Conservation (phyloP, 2,888 invertebrate species). For the Oxystoma pomonae region DNA sequence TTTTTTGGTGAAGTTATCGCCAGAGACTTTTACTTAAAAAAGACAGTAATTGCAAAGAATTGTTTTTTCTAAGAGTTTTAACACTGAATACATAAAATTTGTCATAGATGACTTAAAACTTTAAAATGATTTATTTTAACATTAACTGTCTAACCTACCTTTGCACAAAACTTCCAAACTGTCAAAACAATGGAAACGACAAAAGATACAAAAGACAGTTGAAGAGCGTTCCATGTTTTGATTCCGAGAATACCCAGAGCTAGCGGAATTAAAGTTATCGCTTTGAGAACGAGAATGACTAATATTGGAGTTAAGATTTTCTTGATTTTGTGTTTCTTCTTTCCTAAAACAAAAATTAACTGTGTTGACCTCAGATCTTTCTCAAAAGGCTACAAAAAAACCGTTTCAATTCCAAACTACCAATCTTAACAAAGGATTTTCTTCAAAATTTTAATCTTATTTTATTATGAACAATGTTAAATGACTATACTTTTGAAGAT, state of each 20-base stretch:
- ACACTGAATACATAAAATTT: too few species aligned
- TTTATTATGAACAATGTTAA: too few species aligned
- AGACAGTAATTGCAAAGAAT: too few species aligned
- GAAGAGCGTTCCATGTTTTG: slow-evolving; percentile 84
- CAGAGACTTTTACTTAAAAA: too few species aligned
- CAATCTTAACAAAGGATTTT: too few species aligned
- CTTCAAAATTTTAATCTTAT: too few species aligned
- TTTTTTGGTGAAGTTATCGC: too few species aligned
- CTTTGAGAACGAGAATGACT: slow-evolving; percentile 78
- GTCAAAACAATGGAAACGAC: slow-evolving; percentile 78
- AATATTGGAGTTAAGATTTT: slow-evolving; percentile 81
- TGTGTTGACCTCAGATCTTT: background rate
- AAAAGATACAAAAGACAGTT: slow-evolving; percentile 83
- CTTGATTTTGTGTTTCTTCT: slow-evolving; percentile 68
- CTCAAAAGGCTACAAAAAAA: background rate
- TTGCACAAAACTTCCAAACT: slow-evolving; percentile 83
- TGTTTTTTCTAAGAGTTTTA: too few species aligned
- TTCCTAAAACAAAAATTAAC: slow-evolving; percentile 21
- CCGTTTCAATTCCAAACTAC: too few species aligned
- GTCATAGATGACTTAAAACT: too few species aligned
- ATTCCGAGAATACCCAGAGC: slow-evolving; percentile 80
- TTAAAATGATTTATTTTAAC: too few species aligned
- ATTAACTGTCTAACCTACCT: slow-evolving; percentile 55
- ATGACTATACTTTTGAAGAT: too few species aligned
- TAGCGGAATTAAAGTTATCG: slow-evolving; percentile 79